A percentile compares a stretch with the other conserved stretches of the same genome.
Evolutionary conservation across 2,797 vertebrate species (phyloP).

Genomic region (Sardinella longiceps): DNA sequence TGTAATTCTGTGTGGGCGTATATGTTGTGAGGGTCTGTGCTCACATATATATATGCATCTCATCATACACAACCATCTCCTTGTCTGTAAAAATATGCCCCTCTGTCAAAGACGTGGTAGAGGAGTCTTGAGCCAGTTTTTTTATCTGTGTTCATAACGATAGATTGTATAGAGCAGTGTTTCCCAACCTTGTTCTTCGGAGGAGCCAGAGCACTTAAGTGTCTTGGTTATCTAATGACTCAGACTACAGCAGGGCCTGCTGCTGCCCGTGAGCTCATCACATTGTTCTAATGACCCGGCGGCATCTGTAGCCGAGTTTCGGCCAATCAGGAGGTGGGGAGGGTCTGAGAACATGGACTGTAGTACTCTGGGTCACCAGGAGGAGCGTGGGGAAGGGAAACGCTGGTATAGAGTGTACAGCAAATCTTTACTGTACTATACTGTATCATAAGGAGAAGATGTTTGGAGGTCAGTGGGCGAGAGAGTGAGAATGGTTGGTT

Average conservation of each 20-base stretch:
- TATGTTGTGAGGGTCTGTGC: conserved; percentile 58
- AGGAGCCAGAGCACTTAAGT: background rate
- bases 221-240: background rate
- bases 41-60: background rate
- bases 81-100: conserved; percentile 33
- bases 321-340: conserved; percentile 11
- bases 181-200: background rate
- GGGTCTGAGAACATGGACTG: background rate
- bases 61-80: conserved; percentile 19
- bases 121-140: conserved; percentile 18
- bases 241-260: background rate
- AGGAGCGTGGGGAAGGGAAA: background rate
- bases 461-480: background rate
- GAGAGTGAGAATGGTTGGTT: background rate
- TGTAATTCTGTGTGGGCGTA: conserved; percentile 6
- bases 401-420: conserved; percentile 31
- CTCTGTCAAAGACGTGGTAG: conserved; percentile 10
- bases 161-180: conserved; percentile 39
- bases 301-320: background rate
- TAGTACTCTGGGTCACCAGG: conserved; percentile 12
- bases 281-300: conserved; percentile 7
- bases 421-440: conserved; percentile 43
- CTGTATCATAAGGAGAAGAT: conserved; percentile 31
- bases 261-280: conserved; percentile 13
- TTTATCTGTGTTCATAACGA: conserved; percentile 45